Evolutionary conservation across 2,113 vertebrate species (phyloP).

Genomic region (Lepus timidus): DNA sequence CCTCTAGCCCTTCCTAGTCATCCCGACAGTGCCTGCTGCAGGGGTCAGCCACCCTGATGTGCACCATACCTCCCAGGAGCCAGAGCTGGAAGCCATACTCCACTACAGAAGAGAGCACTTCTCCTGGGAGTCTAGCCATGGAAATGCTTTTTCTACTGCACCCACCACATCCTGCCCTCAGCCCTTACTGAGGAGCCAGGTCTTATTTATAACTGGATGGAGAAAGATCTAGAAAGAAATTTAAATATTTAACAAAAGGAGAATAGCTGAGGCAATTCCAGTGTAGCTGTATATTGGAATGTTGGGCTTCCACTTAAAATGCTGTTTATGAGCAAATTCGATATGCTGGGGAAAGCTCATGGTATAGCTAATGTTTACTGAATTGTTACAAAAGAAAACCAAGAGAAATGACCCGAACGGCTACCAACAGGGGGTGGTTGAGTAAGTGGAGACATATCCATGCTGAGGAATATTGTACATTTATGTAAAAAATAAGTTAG

Average conservation of each 20-base stretch:
- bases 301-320: slow-evolving; percentile 69
- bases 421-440: slow-evolving; percentile 57
- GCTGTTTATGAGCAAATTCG: slow-evolving; percentile 64
- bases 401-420: slow-evolving; percentile 67
- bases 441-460: slow-evolving; percentile 57
- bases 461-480: slow-evolving; percentile 59
- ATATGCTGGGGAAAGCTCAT: slow-evolving; percentile 58
- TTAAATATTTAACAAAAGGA: slow-evolving; percentile 42
- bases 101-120: background rate
- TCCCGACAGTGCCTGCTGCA: background rate
- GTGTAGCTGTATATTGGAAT: background rate
- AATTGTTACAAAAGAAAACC: slow-evolving; percentile 74
- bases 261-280: slow-evolving; percentile 69
- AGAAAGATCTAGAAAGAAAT: slow-evolving; percentile 46
- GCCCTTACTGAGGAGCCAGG: background rate
- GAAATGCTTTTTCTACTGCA: slow-evolving; percentile 63
- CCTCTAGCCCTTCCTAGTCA: background rate
- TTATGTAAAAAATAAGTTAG: slow-evolving; percentile 75
- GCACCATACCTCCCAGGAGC: background rate
- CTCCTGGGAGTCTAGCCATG: slow-evolving; percentile 45
- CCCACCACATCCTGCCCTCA: slow-evolving; percentile 38
- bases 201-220: slow-evolving; percentile 52
- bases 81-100: accelerated
- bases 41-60: background rate
- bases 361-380: slow-evolving; percentile 69